Percentiles rank a stretch among this genome's conserved stretches.
Evolutionary conservation across 2,888 invertebrate genomes (phyloP).

Genomic region (Stenodema calcarata): DNA sequence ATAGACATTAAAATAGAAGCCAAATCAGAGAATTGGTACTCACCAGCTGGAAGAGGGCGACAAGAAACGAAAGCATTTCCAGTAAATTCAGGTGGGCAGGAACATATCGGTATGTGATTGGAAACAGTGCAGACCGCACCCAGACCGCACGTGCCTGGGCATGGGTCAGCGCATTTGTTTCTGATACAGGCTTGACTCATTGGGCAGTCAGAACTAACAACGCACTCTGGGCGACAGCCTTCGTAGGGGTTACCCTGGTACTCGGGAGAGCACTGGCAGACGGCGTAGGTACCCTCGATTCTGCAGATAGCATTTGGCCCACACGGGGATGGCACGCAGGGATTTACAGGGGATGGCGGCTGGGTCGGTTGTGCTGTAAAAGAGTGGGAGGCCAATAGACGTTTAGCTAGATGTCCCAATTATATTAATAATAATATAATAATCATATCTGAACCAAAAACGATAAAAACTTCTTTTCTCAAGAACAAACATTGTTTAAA

Average conservation of each 20-base stretch:
- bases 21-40: neutral
- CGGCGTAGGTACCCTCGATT: constrained; percentile 77
- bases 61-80: constrained; percentile 70
- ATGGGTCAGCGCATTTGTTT: constrained; percentile 76
- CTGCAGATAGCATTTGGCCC: constrained; percentile 82
- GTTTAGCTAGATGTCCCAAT: too few relatives aligned
- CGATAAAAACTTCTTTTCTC: too few relatives aligned
- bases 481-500: too few relatives aligned
- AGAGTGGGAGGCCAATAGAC: too few relatives aligned
- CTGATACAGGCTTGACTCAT: constrained; percentile 73
- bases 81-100: constrained; percentile 74
- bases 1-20: too few relatives aligned
- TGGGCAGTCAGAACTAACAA: constrained; percentile 73
- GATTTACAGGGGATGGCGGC: constrained; percentile 67
- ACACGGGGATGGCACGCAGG: constrained; percentile 87
- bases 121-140: constrained; percentile 81
- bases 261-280: constrained; percentile 80
- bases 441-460: neutral
- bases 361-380: constrained; percentile 35
- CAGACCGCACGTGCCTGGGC: constrained; percentile 77
- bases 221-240: constrained; percentile 80
- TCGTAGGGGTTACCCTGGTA: constrained; percentile 84
- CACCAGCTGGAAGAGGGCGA: constrained; percentile 59
- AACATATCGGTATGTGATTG: constrained; percentile 82
- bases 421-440: too few relatives aligned